Evolutionary conservation across 2,113 vertebrate genomes (phyloP), one percentile per base, ranked within the genome.

Genomic region (Ranitomeya imitator): DNA sequence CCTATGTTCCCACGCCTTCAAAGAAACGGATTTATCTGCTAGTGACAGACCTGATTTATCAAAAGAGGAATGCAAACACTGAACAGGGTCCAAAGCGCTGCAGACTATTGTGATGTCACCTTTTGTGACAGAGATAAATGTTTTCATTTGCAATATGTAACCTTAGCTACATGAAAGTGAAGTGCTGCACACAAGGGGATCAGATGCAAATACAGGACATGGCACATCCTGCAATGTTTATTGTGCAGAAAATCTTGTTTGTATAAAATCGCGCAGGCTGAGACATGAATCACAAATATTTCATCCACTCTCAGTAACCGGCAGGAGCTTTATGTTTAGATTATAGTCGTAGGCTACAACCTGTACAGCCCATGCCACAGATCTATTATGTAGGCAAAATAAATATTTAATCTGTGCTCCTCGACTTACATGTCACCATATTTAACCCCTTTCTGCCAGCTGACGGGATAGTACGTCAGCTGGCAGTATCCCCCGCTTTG

Each of bases 1-100:
- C 79, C 63, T 23, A 26, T 55, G 81, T 88, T 88, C 87, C 87
- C 80, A 77, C 59, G 59, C 80, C 71, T 84, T 88, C 87, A 88
- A 84, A 84, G 87, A 63, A 77, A 54, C 15, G 55, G 67, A 63
- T 83, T 63, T 88, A 88, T 83, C 79, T 60, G 86, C 83, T 83
- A 74, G 69, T 73, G 69, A 26, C 45, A 51, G 69, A 63, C 57
- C 57, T 76, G 79, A 65, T 45, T 76, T 83, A 69, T 88, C 79
- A 61, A 45, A 67, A 31, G 45, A 78, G 45, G 87, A 83, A 88
- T 88, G 86, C 57, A 83, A 83, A 76, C 79, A 88, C n/a, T 77
- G 87, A 26, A 77, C 52, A 77, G 52, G 78, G 31, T 63, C 14
- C 45, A 51, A 60, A 83, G 26, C 31, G 67, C 69, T 74, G 59